These are phyloP conservation scores for Noctua comes DNA, from an alignment of 2,888 invertebrate genomes.

Conservation along the genomic window DNA sequence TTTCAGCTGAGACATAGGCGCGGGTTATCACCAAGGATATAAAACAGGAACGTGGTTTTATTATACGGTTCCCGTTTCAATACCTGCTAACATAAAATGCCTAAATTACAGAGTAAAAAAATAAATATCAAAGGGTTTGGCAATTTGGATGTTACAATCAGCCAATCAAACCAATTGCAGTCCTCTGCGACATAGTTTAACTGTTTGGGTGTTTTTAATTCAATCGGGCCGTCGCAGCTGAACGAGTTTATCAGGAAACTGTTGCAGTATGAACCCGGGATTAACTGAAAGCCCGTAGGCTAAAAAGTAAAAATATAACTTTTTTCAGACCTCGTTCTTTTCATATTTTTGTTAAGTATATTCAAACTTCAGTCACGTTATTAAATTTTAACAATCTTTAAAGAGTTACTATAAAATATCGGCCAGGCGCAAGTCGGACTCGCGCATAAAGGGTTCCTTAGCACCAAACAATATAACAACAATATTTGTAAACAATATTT, in stretches of 20 bases:
- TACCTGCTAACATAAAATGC: conserved; percentile 46
- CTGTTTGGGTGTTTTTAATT: conserved; percentile 34
- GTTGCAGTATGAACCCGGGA: not conserved
- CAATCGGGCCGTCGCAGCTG: not conserved
- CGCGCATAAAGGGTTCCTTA: not conserved
- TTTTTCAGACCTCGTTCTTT: not conserved
- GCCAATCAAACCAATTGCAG: conserved; percentile 31
- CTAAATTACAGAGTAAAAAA: conserved; percentile 28
- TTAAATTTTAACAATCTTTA: not conserved
- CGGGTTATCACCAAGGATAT: conserved; percentile 51
- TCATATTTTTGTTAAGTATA: not conserved
- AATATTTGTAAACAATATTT: no score
- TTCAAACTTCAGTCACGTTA: not conserved
- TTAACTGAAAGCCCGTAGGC: not conserved
- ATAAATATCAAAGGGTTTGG: conserved; percentile 10
- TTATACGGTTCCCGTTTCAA: conserved; percentile 48
- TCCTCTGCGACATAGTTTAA: conserved; percentile 6
- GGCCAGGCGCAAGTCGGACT: not conserved
- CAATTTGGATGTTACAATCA: conserved; percentile 30
- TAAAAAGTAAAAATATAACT: not conserved
- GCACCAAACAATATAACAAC: not conserved
- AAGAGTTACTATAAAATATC: not conserved
- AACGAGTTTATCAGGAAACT: conserved; percentile 20
- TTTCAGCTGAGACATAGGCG: conserved; percentile 57
- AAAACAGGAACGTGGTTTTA: conserved; percentile 59